A percentile compares a stretch with the other conserved stretches of the same genome.
Evolutionary conservation across 2,888 invertebrate species (phyloP).

Genomic region (Empis stercorea): DNA sequence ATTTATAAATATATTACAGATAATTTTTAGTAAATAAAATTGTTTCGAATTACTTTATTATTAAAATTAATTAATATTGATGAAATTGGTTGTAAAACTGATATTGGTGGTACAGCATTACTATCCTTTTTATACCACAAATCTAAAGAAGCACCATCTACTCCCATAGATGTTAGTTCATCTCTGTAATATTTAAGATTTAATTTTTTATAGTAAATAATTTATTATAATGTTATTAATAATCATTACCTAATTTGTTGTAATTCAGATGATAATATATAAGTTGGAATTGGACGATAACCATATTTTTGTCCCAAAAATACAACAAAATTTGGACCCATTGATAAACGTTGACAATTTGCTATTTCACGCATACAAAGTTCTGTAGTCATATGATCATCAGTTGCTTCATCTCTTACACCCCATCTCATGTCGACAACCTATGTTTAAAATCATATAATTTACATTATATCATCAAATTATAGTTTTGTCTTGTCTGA

Average conservation of each 20-base stretch:
- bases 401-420: slow-evolving; percentile 93
- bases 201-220: not conserved
- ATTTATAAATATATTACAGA: not conserved
- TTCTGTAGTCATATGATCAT: slow-evolving; percentile 98
- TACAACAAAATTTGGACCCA: slow-evolving; percentile 97
- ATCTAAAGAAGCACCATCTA: slow-evolving; percentile 71
- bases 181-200: slow-evolving; percentile 41
- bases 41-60: slow-evolving; percentile 56
- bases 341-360: slow-evolving; percentile 91
- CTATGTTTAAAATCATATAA: slow-evolving; percentile 36
- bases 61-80: slow-evolving; percentile 95
- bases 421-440: slow-evolving; percentile 99
- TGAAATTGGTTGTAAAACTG: slow-evolving; percentile 91
- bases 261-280: slow-evolving; percentile 82
- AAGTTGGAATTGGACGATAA: slow-evolving; percentile 92
- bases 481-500: no score
- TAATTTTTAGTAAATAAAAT: not conserved
- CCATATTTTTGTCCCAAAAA: slow-evolving; percentile 98
- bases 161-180: slow-evolving; percentile 69
- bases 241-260: slow-evolving; percentile 31
- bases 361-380: slow-evolving; percentile 96
- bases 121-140: slow-evolving; percentile 94
- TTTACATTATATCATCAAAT: no score
- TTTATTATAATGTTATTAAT: not conserved
- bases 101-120: slow-evolving; percentile 90